Evolutionary conservation across 2,888 invertebrate genomes (phyloP).

Genomic region (Diloba caeruleocephala): DNA sequence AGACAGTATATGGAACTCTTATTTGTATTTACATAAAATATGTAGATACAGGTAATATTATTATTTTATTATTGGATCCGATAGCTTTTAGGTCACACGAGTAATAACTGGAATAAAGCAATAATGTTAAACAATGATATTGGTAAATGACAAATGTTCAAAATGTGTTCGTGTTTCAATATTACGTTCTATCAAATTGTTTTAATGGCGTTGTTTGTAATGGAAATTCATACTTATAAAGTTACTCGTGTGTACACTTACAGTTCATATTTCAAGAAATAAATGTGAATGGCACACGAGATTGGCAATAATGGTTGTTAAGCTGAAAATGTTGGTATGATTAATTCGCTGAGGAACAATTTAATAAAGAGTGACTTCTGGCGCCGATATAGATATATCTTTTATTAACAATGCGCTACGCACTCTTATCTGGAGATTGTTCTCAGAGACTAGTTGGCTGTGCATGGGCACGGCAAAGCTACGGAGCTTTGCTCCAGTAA

Average conservation of each 20-base stretch:
- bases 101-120: neutral
- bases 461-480: too few relatives aligned
- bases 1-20: too few relatives aligned
- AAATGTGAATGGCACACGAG: neutral
- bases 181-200: neutral
- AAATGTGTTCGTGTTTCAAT: constrained; percentile 1
- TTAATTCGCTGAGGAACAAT: too few relatives aligned
- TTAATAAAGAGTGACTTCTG: too few relatives aligned
- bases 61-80: too few relatives aligned
- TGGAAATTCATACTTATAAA: constrained; percentile 14
- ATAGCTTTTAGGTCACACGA: neutral
- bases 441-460: too few relatives aligned
- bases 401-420: too few relatives aligned
- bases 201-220: neutral
- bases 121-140: neutral
- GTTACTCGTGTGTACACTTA: neutral
- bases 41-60: too few relatives aligned
- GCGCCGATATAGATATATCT: too few relatives aligned
- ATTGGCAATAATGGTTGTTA: neutral
- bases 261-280: neutral
- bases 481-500: too few relatives aligned
- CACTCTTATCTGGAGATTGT: too few relatives aligned
- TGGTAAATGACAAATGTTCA: neutral
- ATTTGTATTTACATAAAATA: too few relatives aligned
- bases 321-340: neutral